phyloP scores from a whole-genome alignment of 1,140 invertebrate genomes.

The Drosophila pseudoobscura region DNA sequence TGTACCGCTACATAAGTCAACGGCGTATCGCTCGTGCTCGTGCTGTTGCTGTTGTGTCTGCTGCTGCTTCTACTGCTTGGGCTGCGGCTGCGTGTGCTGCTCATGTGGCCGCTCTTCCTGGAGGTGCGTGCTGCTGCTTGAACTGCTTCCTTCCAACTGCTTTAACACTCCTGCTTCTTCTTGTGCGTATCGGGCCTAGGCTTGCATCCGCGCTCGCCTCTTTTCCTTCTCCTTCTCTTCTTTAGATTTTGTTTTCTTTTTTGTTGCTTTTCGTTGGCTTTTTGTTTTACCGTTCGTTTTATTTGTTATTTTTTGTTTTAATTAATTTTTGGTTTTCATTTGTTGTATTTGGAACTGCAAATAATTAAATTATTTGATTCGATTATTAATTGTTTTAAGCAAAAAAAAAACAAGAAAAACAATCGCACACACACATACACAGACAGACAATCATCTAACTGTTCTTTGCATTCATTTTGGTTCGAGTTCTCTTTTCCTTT shows the following conservation, averaged over 20 bases:
- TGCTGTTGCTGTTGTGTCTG: constrained; percentile 2
- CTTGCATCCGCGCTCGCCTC: constrained; percentile 21
- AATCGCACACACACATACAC: constrained; percentile 23
- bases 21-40: constrained; percentile 18
- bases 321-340: constrained; percentile 17
- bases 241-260: constrained; percentile 35
- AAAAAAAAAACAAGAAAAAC: constrained; percentile 6
- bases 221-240: constrained; percentile 4
- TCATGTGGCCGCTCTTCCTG: constrained; percentile 7
- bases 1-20: constrained; percentile 69
- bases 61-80: constrained; percentile 19
- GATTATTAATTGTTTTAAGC: constrained; percentile 28
- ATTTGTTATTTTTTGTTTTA: constrained; percentile 24
- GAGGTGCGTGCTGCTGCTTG: constrained; percentile 6
- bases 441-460: constrained; percentile 18
- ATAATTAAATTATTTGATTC: constrained; percentile 41
- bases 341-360: constrained; percentile 64
- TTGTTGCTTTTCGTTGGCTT: constrained; percentile 27
- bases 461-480: constrained; percentile 20
- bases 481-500: constrained; percentile 14
- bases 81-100: constrained; percentile 11
- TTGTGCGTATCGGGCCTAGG: constrained; percentile 17
- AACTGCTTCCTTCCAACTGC: constrained; percentile 16
- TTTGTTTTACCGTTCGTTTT: constrained; percentile 24
- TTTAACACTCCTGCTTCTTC: constrained; percentile 16